These are phyloP conservation scores for Petromus typicus DNA, from an alignment of 2,113 vertebrate genomes.

Conservation along the genomic window DNA sequence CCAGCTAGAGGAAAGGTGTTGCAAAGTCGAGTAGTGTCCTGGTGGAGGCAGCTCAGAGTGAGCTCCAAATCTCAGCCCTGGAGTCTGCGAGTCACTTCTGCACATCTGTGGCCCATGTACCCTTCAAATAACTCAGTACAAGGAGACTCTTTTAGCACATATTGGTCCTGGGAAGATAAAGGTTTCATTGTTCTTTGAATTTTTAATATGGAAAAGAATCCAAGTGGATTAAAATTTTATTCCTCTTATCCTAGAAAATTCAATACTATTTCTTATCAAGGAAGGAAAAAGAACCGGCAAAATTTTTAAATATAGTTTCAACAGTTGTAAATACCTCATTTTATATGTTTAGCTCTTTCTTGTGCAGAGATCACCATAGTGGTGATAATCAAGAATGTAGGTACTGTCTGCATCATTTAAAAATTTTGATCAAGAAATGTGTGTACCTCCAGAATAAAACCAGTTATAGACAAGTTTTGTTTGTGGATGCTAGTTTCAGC, in stretches of 20 bases:
- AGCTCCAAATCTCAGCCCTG: not conserved
- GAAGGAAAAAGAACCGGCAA: not conserved
- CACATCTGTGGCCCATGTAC: not conserved
- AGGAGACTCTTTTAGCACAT: not conserved
- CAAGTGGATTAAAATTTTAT: constrained; percentile 32
- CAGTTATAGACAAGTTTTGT: not conserved
- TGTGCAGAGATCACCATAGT: not conserved
- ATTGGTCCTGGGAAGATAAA: not conserved
- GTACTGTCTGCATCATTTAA: not conserved
- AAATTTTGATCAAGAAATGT: not conserved
- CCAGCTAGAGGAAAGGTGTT: not conserved
- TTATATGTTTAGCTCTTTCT: not conserved
- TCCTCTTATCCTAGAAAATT: constrained; percentile 14
- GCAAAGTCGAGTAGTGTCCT: not conserved
- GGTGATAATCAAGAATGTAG: not conserved
- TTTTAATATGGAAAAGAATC: constrained; percentile 21
- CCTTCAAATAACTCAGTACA: not conserved
- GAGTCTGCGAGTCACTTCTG: not conserved
- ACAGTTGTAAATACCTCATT: not conserved
- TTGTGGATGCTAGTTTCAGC: not conserved
- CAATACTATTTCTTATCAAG: not conserved
- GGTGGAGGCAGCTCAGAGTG: not conserved
- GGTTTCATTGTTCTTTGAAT: constrained; percentile 17
- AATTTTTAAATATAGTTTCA: constrained; percentile 29
- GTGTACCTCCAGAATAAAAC: constrained; percentile 7